Conservation (phyloP, 2,797 vertebrate genomes). For the Sciurus vulgaris region DNA sequence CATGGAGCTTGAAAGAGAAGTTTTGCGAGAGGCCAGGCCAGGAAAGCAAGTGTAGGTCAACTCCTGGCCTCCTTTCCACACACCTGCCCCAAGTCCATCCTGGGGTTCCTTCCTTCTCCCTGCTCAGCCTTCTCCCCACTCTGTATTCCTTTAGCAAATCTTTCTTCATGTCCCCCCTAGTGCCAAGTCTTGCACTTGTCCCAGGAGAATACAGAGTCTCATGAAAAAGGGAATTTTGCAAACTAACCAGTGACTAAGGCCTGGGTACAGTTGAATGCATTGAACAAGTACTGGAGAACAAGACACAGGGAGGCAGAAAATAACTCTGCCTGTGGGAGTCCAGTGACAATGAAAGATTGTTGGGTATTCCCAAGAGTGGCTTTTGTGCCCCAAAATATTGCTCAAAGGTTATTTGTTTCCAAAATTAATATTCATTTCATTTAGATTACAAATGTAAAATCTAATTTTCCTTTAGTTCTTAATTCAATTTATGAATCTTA, state of each 20-base stretch:
- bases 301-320: not conserved
- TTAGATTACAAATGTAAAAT: not conserved
- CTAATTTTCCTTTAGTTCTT: constrained; percentile 1
- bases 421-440: constrained; percentile 40
- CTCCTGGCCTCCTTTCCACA: too few relatives aligned
- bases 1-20: accelerated
- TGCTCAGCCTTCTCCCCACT: not conserved
- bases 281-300: not conserved
- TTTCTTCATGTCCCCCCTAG: not conserved
- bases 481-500: constrained; percentile 39
- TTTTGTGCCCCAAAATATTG: not conserved
- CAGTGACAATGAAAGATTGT: not conserved
- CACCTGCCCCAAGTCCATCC: accelerated
- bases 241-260: accelerated
- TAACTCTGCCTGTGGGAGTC: not conserved
- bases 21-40: not conserved
- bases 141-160: not conserved
- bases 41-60: not conserved
- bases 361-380: not conserved
- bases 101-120: too few relatives aligned
- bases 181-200: not conserved
- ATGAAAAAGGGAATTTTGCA: not conserved
- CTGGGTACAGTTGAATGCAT: accelerated
- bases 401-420: not conserved
- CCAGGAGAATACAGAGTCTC: not conserved